Evolutionary conservation across 2,797 vertebrate species (phyloP), one percentile per base, ranked within the genome.

Genomic region (Gallinago stenura): DNA sequence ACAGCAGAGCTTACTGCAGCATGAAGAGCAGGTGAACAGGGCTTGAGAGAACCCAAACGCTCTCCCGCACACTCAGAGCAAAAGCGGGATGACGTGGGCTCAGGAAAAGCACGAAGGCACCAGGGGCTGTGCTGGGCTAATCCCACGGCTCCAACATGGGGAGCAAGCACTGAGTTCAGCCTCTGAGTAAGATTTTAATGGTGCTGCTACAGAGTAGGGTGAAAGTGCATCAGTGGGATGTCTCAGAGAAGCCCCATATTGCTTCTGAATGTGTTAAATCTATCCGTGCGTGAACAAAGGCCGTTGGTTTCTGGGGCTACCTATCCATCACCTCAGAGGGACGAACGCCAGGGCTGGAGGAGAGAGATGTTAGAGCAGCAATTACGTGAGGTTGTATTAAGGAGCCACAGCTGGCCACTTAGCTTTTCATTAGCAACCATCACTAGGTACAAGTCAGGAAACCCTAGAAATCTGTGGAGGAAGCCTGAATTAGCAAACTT

Each of bases 361-460:
- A 96, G 75, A 87, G 72, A 79, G 71, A 68, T 58, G 50, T 72
- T 45, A 57, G 56, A 56, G 77, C 53, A 90, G 71, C 68, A 83
- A 71, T 94, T 90, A 85, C 0, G 1, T 43, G 61, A 68, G 79
- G 54, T 66, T 57, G 68, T 73, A 80, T 80, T 75, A 93, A 96
- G 86, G 92, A 96, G 93, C 46, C 95, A 87, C 94, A 97, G 93
- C 88, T 97, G 93, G 95, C 83, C 96, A 94, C 95, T 95, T 83
- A 90, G 86, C 78, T 93, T 87, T 46, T 87, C 81, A 75, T 95
- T 96, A 96, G 33, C 7, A 89, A 33, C 87, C 77, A 77, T 61
- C 4, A 13, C 93, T 62, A 20, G 70, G 46, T 73, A 85, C 0
- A 0, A 79, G 68, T 92, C 43, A 20, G 94, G 92, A 95, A 96